Conservation (phyloP, 2,113 vertebrate genomes). For the Thryonomys swinderianus region DNA sequence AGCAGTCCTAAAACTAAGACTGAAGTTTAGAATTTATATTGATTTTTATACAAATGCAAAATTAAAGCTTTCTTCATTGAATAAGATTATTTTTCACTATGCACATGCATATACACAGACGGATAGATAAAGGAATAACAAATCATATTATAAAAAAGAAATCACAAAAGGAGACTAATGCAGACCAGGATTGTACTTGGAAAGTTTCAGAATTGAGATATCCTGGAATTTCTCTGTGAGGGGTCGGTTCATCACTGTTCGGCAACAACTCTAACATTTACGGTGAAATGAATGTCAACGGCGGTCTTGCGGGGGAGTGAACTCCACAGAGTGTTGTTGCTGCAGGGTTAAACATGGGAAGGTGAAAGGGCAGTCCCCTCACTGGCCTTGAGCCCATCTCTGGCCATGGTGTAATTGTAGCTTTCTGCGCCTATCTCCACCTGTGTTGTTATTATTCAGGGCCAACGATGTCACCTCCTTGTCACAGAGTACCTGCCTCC, state of each 20-base stretch:
- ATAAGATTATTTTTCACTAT: slow-evolving; percentile 64
- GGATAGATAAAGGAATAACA: slow-evolving; percentile 48
- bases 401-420: background rate
- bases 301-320: background rate
- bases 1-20: slow-evolving; percentile 59
- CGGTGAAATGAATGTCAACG: slow-evolving; percentile 47
- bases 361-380: background rate
- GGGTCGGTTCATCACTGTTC: background rate
- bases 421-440: background rate
- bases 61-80: slow-evolving; percentile 75
- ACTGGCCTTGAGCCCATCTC: background rate
- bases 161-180: slow-evolving; percentile 22
- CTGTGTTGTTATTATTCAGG: background rate
- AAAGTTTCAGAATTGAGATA: background rate
- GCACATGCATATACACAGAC: slow-evolving; percentile 44
- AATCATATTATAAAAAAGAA: slow-evolving; percentile 59
- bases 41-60: slow-evolving; percentile 66
- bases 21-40: slow-evolving; percentile 71
- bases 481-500: background rate
- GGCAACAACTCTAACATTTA: background rate
- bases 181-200: background rate
- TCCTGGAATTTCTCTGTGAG: background rate
- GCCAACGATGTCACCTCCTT: background rate
- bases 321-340: background rate
- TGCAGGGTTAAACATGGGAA: background rate